Evolutionary conservation across 2,888 invertebrate species (phyloP).

Genomic region (Xestia rhomboidea): DNA sequence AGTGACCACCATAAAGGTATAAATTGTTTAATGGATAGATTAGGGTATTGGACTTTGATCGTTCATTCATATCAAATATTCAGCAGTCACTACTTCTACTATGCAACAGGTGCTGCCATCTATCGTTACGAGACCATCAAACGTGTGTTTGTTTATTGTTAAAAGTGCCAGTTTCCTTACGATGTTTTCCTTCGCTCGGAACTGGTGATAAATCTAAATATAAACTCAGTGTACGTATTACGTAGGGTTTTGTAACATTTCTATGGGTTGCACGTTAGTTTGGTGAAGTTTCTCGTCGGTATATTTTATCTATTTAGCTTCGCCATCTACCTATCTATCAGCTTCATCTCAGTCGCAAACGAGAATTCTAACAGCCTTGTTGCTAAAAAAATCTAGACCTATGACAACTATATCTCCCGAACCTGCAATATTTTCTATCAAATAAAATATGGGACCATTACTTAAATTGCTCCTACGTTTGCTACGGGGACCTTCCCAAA

Average conservation of each 20-base stretch:
- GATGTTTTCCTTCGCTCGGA: constrained; percentile 65
- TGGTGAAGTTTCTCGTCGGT: constrained; percentile 5
- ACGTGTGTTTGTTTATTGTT: constrained; percentile 61
- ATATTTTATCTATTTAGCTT: neutral
- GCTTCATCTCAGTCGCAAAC: neutral
- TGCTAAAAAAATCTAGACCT: neutral
- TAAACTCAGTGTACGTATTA: constrained; percentile 45
- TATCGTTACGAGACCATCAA: constrained; percentile 32
- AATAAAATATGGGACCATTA: constrained; percentile 19
- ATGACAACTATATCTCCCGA: neutral
- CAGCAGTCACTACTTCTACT: constrained; percentile 4
- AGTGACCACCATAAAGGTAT: constrained; percentile 23
- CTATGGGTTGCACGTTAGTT: constrained; percentile 16
- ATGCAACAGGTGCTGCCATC: constrained; percentile 41
- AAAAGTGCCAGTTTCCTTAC: constrained; percentile 66
- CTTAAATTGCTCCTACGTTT: constrained; percentile 27
- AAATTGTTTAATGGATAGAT: constrained; percentile 46
- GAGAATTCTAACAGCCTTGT: neutral
- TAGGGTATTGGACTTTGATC: constrained; percentile 46
- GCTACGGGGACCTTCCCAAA: neutral
- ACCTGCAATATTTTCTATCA: neutral
- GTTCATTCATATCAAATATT: constrained; percentile 53
- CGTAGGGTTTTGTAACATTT: constrained; percentile 47
- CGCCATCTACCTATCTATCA: neutral
- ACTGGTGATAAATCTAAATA: constrained; percentile 68